Evolutionary conservation across 2,797 vertebrate species (phyloP).

Genomic region (Botia almorhae): DNA sequence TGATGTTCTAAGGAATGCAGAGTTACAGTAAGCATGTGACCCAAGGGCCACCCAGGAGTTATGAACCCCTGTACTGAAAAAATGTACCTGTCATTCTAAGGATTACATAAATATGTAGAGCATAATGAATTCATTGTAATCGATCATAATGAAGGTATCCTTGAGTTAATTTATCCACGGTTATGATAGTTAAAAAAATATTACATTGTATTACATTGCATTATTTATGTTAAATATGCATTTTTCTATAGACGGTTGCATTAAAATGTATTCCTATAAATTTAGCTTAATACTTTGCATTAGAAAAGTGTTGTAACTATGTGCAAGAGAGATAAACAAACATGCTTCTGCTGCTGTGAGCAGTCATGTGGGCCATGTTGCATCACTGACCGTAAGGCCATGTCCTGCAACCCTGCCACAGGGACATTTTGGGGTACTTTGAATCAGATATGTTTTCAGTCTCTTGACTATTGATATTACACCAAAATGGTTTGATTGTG

Average conservation of each 20-base stretch:
- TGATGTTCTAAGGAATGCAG: constrained; percentile 45
- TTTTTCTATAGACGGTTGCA: neutral
- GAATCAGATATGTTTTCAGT: constrained; percentile 4
- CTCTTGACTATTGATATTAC: constrained; percentile 6
- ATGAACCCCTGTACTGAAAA: constrained; percentile 19
- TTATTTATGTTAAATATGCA: too few species aligned
- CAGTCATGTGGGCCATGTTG: constrained; percentile 39
- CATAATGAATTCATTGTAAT: neutral
- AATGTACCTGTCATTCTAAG: neutral
- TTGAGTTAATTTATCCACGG: too few species aligned
- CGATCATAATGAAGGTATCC: neutral
- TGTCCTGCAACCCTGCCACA: constrained; percentile 1
- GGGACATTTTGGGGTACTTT: constrained; percentile 7
- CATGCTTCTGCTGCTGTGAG: constrained; percentile 17
- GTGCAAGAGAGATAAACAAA: constrained; percentile 39
- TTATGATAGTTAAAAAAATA: too few species aligned
- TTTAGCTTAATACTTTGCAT: too few species aligned
- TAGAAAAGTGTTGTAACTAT: too few species aligned
- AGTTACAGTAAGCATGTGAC: constrained; percentile 46
- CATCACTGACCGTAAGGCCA: constrained; percentile 16
- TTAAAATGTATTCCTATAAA: neutral
- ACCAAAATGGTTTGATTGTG: constrained; percentile 21
- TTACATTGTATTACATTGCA: too few species aligned
- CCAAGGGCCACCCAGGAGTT: constrained; percentile 50
- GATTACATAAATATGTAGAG: neutral